Percentiles rank a stretch among this genome's conserved stretches.
These are phyloP conservation scores for Atrichornis clamosus DNA, from an alignment of 2,113 vertebrate species.

Conservation along the genomic window DNA sequence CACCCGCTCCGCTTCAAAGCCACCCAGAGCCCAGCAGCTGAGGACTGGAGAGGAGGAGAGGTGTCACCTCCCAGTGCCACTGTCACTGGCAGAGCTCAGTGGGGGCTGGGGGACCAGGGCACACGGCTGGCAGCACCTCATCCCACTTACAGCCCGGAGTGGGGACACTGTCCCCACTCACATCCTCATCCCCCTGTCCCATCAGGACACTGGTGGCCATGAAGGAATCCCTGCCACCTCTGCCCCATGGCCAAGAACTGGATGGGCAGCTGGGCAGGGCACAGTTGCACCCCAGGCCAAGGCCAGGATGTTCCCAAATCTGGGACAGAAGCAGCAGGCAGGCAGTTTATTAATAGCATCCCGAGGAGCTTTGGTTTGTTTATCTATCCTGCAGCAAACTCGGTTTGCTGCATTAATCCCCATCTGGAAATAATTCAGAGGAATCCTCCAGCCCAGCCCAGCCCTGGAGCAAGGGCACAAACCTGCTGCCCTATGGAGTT, in stretches of 20 bases:
- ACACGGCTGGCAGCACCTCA: accelerated
- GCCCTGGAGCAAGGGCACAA: background rate
- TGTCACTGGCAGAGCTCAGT: background rate
- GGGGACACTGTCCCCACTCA: background rate
- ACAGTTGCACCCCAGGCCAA: background rate
- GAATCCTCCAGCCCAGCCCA: slow-evolving; percentile 32
- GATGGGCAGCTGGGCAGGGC: background rate
- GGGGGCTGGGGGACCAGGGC: background rate
- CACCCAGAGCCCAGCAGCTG: background rate
- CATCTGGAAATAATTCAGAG: slow-evolving; percentile 62
- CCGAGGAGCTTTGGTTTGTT: slow-evolving; percentile 46
- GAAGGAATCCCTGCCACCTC: background rate
- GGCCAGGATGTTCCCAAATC: background rate
- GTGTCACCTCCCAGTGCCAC: background rate
- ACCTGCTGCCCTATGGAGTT: background rate
- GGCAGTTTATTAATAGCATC: slow-evolving; percentile 33
- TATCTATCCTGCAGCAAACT: slow-evolving; percentile 39
- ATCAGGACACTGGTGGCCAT: accelerated
- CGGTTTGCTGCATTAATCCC: slow-evolving; percentile 41
- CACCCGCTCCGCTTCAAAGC: background rate
- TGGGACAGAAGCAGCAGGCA: background rate
- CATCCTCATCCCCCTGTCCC: background rate
- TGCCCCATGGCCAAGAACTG: background rate
- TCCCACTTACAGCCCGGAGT: accelerated
- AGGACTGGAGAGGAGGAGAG: background rate